phyloP scores from a whole-genome alignment of 92 coral and sea anemone species.

The Palythoa grandis region DNA sequence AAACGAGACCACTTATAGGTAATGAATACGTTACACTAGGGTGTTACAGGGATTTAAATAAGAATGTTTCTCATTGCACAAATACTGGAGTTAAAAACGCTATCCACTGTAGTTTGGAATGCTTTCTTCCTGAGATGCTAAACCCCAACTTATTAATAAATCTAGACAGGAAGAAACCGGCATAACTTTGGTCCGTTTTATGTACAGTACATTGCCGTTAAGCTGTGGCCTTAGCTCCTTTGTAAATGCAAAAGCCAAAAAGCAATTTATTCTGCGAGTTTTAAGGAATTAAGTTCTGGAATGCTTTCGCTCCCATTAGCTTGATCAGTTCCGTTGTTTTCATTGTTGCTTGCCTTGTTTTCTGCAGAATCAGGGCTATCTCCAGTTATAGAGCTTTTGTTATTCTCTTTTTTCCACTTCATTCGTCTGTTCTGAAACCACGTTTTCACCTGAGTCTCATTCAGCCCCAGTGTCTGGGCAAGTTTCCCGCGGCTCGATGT shows the following conservation, averaged over 20 bases:
- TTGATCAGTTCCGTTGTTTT: not conserved
- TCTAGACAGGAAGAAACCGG: not conserved
- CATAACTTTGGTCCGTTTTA: not conserved
- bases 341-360: constrained; percentile 23
- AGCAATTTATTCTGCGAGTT: not conserved
- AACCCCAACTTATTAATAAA: not conserved
- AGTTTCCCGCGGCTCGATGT: constrained; percentile 96
- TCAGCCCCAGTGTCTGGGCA: constrained; percentile 93
- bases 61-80: not conserved
- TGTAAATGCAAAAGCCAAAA: not conserved
- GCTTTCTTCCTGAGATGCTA: not conserved
- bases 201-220: not conserved
- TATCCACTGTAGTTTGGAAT: not conserved
- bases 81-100: not conserved
- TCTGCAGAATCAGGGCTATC: constrained; percentile 53
- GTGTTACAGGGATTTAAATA: not conserved
- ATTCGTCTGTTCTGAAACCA: constrained; percentile 99
- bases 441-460: constrained; percentile 97
- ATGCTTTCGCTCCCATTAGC: not conserved
- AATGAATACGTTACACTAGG: not conserved
- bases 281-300: constrained; percentile 8
- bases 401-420: constrained; percentile 97
- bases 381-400: constrained; percentile 50
- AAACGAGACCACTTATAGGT: not conserved
- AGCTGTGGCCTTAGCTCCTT: not conserved